These are phyloP conservation scores for Amaurobius ferox DNA, from an alignment of 2,888 invertebrate genomes.

Conservation along the genomic window DNA sequence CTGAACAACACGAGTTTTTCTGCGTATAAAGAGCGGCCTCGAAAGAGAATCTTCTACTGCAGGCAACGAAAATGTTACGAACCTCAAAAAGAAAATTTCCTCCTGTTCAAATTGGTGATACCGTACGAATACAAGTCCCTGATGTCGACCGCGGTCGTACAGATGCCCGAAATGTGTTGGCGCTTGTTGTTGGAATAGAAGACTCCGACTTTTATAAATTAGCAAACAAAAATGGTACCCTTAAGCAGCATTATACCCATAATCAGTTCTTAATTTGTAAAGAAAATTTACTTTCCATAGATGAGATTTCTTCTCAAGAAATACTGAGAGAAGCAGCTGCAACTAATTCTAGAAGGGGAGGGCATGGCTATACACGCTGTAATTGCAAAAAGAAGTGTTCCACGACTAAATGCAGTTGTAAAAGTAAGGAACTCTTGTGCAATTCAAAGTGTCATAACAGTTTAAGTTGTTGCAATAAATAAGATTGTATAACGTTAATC, in stretches of 20 bases:
- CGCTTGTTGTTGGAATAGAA: background rate
- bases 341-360: conserved; percentile 29
- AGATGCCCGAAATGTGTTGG: conserved; percentile 23
- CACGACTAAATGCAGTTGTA: conserved; percentile 12
- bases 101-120: conserved; percentile 29
- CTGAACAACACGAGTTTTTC: conserved; percentile 43
- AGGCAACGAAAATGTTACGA: conserved; percentile 26
- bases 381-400: conserved; percentile 1
- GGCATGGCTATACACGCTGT: too few relatives aligned
- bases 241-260: conserved; percentile 40
- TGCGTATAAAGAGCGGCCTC: conserved; percentile 18
- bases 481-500: conserved; percentile 1
- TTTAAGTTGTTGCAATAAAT: conserved; percentile 19
- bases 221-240: conserved; percentile 25
- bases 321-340: conserved; percentile 50
- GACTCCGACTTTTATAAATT: conserved; percentile 30
- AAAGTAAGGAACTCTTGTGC: too few relatives aligned
- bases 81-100: conserved; percentile 23
- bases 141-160: conserved; percentile 19
- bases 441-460: conserved; percentile 18
- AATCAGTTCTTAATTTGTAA: conserved; percentile 37
- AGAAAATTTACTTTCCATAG: too few relatives aligned
- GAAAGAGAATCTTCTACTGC: conserved; percentile 34
- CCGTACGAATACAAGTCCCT: conserved; percentile 19
- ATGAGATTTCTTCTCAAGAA: conserved; percentile 51